phyloP scores from a whole-genome alignment of 2,888 invertebrate species.

The Drosophila barbarae region DNA sequence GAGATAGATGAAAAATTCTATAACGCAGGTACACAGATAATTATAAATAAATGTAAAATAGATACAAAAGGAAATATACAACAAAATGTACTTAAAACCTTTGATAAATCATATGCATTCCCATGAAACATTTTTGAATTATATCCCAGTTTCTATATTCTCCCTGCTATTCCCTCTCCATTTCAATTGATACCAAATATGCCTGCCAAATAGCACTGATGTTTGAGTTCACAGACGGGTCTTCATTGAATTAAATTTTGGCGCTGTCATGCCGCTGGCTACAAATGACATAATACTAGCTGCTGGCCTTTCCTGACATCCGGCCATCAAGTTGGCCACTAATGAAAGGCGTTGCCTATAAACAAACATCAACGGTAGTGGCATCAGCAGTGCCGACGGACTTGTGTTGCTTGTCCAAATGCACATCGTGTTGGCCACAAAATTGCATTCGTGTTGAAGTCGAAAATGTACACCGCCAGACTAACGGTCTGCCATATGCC shows the following conservation, averaged over 20 bases:
- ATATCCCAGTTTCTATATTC: not conserved
- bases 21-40: not conserved
- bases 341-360: conserved; percentile 47
- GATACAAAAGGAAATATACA: not conserved
- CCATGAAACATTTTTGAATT: not conserved
- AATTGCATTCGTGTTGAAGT: conserved; percentile 54
- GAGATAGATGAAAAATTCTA: not conserved
- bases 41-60: not conserved
- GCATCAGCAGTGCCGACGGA: conserved; percentile 6
- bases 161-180: not conserved
- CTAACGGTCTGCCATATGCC: not conserved
- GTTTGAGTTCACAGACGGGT: conserved; percentile 11
- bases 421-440: conserved; percentile 48
- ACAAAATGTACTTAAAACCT: not conserved
- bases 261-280: conserved; percentile 19
- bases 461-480: conserved; percentile 25
- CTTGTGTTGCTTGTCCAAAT: conserved; percentile 17
- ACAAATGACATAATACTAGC: conserved; percentile 40
- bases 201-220: not conserved
- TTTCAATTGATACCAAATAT: not conserved
- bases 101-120: not conserved
- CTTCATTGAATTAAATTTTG: conserved; percentile 51
- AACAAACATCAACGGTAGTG: conserved; percentile 45
- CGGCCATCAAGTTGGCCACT: conserved; percentile 46
- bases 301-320: conserved; percentile 20